Evolutionary conservation across 37 sponge, comb jelly and placozoan genomes (phyloP).

Genomic region (Oopsacas minuta): DNA sequence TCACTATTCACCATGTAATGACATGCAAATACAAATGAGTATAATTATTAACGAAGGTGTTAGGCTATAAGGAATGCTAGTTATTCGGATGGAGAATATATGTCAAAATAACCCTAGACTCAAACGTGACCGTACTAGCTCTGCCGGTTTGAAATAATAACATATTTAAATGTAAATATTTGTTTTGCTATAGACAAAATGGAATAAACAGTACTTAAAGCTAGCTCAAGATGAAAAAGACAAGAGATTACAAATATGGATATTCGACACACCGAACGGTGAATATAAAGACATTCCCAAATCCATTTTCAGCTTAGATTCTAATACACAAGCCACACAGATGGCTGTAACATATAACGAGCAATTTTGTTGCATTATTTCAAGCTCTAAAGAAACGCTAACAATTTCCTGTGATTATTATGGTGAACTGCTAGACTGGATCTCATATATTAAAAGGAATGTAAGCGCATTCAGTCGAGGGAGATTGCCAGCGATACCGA

Average conservation of each 20-base stretch:
- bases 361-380: not conserved
- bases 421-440: not conserved
- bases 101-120: not conserved
- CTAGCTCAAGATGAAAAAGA: not conserved
- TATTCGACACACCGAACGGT: no score
- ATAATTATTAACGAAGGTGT: no score
- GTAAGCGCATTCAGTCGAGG: not conserved
- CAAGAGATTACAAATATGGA: not conserved
- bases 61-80: no score
- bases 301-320: not conserved
- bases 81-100: no score
- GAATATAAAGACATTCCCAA: no score
- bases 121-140: no score
- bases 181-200: not conserved
- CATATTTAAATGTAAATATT: not conserved
- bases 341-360: not conserved
- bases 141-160: no score
- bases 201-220: not conserved
- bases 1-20: no score
- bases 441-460: not conserved
- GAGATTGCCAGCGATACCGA: not conserved
- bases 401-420: not conserved
- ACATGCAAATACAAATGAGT: no score
- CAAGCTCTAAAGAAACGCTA: not conserved
- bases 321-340: not conserved